Conservation (phyloP, 2,888 invertebrate genomes). For the Himalopsyche kuldschensis region DNA sequence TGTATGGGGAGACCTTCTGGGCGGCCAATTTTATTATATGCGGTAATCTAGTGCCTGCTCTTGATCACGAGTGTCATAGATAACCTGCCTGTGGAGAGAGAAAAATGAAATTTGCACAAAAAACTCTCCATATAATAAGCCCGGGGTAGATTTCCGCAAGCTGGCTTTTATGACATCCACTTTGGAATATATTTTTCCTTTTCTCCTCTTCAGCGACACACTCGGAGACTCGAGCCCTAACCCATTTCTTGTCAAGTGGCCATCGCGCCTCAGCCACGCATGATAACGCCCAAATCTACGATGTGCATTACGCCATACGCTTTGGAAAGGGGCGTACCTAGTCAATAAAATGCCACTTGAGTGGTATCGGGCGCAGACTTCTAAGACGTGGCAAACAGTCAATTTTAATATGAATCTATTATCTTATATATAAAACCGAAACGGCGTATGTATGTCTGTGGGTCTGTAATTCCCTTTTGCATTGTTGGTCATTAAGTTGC, state of each 20-base stretch:
- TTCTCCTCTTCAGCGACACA: background rate
- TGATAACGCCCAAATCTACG: slow-evolving; percentile 19
- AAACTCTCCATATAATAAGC: background rate
- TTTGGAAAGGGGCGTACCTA: background rate
- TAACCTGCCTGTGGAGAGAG: background rate
- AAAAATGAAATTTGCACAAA: background rate
- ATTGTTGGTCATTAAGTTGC: too few species aligned
- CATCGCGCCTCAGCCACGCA: slow-evolving; percentile 5
- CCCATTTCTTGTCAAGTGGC: slow-evolving; percentile 18
- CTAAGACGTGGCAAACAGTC: too few species aligned
- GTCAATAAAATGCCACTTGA: too few species aligned
- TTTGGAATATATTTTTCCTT: background rate
- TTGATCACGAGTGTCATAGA: background rate
- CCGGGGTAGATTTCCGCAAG: background rate
- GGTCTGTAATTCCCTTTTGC: too few species aligned
- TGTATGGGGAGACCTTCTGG: too few species aligned
- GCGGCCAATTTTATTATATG: background rate
- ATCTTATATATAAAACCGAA: too few species aligned
- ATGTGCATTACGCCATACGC: background rate
- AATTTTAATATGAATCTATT: too few species aligned
- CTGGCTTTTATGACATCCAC: background rate
- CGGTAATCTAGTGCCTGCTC: background rate
- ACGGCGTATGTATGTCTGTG: too few species aligned
- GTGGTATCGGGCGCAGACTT: too few species aligned
- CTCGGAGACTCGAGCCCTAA: background rate